Base-by-base conservation (phyloP, 1,140 invertebrate species). In the Neelides sp. region DNA sequence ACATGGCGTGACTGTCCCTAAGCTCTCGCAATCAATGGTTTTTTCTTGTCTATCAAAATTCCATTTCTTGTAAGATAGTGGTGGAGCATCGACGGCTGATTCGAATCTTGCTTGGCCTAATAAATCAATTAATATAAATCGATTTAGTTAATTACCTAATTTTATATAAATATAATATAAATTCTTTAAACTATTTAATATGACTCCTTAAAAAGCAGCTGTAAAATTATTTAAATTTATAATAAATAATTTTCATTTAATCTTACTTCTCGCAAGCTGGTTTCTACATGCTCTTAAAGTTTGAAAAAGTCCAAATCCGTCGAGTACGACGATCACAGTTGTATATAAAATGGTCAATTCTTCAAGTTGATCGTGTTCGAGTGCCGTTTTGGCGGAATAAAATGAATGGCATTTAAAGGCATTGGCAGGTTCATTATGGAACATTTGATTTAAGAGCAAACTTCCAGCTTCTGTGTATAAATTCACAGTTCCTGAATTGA, bases 381-480 rank as follows among this genome's bases (percentile, higher is more conserved):
- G 71, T 34, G 72, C 62, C 54, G 75, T 72, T 61, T 72, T 58
- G 4, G 69, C 73, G 43, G 76, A 73, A 52, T 70, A 76, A 66
- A 77, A 79, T 7, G 83, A 86, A 50, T 85, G 79, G 63, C 87
- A 86, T 66, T 89, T 89, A 42, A 95, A 73, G 52, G 74, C 77
- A 23, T 79, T 64, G 10, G 95, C 81, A 22, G 78, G 72, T 63
- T 85, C 84, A 62, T 84, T 80, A 64, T 93, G 85, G 42, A 92
- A 75, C 59, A 83, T 77, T 66, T 95, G 89, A 34, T 79, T 79
- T 13, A 93, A 69, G 26, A 97, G 70, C 32, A 89, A 70, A 55
- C 78, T 75, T 27, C 85, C 87, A 61, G 76, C 80, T 73, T 83
- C 90, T 8, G 85, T 89, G 64, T 91, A 95, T 69, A 95, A 89